Evolutionary conservation across 2,797 vertebrate genomes (phyloP), one percentile per base, ranked within the genome.

Genomic region (Aselliscus stoliczkanus): DNA sequence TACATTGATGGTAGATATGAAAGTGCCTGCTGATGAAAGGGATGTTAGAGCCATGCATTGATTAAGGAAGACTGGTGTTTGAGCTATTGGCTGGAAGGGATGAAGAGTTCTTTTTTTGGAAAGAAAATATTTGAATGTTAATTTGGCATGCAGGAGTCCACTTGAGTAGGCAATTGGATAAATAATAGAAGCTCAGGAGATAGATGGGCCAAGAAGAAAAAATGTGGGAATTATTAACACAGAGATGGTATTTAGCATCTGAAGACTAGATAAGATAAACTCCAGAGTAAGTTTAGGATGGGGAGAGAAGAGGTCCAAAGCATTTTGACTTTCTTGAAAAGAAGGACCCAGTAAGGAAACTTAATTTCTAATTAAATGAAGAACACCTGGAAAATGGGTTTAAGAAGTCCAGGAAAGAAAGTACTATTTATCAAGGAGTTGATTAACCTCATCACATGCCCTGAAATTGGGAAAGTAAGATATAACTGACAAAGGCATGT

Each of bases 401-500:
- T 84, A 60, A 79, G 21, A 93, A 44, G 18, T 65, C 27, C 73
- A 82, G 5, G 1, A 37, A 81, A 76, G 27, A 83, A 67, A 82
- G 29, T 31, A 37, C 21, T 34, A 44, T 39, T 60, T 58, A 50
- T 14, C 27, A 37, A 42, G 6, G 21, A 95, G 10, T 1, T 14
- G 23, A 60, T 31, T 5, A 60, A 9, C 7, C 2, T 1, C 7
- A 31, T 44, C 1, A 29, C 15, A 52, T 72, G 10, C n/a, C 25
- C 31, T 73, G 21, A 80, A 87, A 65, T 54, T 13, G 54, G 44
- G 21, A 39, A 85, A 67, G 25, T 29, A 56, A 72, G 5, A 42
- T 20, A 37, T 93, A 65, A 91, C 58, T 88, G 88, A 82, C 29
- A 72, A 91, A 88, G 58, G 4, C 34, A 42, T 37, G 44, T 81